Evolutionary conservation across 92 coral and sea anemone genomes (phyloP).

Genomic region (Phenganax stokvisi): DNA sequence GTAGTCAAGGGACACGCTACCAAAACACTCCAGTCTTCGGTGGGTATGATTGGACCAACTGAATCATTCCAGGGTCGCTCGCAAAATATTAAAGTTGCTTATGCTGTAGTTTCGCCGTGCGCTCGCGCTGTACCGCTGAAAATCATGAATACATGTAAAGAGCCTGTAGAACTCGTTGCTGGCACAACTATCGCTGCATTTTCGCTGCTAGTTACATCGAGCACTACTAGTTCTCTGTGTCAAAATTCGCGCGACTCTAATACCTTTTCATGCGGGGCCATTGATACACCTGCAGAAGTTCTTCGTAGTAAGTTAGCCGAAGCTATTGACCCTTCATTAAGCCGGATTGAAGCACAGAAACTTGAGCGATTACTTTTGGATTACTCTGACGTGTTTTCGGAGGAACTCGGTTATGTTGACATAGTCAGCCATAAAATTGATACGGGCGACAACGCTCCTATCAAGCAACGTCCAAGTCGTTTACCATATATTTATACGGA

Average conservation of each 20-base stretch:
- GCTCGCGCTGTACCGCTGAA: slow-evolving; percentile 31
- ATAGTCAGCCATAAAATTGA: no score
- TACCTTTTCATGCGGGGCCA: no score
- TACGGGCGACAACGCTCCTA: background rate
- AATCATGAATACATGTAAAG: slow-evolving; percentile 33
- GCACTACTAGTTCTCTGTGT: background rate
- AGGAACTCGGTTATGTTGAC: no score
- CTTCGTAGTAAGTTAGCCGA: background rate
- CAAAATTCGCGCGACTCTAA: background rate
- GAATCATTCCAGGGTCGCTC: no score
- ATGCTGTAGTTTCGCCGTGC: slow-evolving; percentile 33
- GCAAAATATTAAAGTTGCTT: slow-evolving; percentile 26
- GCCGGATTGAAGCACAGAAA: background rate
- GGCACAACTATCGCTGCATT: slow-evolving; percentile 35
- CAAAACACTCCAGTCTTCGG: background rate
- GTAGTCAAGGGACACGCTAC: slow-evolving; percentile 14
- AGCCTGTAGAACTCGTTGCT: slow-evolving; percentile 33
- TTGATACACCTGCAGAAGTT: background rate
- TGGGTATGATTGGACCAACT: background rate
- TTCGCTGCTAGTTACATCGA: slow-evolving; percentile 22
- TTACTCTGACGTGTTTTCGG: no score
- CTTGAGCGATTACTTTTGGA: background rate
- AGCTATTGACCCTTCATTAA: slow-evolving; percentile 21
- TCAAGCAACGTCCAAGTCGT: slow-evolving; percentile 32
- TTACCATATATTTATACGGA: slow-evolving; percentile 30